phyloP scores from a whole-genome alignment of 2,113 vertebrate species.

The Hipposideros armiger region DNA sequence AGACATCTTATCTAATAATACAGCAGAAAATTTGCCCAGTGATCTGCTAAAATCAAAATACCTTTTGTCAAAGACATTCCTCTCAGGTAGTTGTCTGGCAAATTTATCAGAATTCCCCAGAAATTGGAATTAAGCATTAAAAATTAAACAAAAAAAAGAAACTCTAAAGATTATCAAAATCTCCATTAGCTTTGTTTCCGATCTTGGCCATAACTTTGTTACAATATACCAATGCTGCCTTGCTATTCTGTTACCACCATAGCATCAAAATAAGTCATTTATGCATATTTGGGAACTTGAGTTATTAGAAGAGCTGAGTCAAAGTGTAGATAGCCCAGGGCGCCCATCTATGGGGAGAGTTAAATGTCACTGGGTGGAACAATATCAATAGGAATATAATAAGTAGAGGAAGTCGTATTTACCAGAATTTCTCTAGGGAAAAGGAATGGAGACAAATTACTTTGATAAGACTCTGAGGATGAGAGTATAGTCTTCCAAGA shows the following conservation, averaged over 20 bases:
- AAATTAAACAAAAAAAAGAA: background rate
- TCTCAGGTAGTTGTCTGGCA: background rate
- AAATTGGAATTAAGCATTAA: background rate
- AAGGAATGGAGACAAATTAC: background rate
- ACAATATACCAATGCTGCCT: background rate
- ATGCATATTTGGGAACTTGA: background rate
- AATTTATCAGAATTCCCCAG: background rate
- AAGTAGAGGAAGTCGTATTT: slow-evolving; percentile 11
- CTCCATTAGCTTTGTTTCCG: background rate
- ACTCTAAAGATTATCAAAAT: background rate
- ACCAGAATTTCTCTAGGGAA: background rate
- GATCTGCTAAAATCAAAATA: slow-evolving; percentile 38
- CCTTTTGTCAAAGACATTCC: background rate
- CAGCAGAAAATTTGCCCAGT: background rate
- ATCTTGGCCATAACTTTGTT: background rate
- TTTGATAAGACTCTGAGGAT: background rate
- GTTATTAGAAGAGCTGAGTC: slow-evolving; percentile 3
- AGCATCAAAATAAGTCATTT: background rate
- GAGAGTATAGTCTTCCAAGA: background rate
- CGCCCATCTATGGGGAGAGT: background rate
- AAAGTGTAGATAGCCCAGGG: background rate
- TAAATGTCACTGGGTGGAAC: slow-evolving; percentile 20
- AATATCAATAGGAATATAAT: background rate
- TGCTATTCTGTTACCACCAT: background rate
- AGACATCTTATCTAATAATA: background rate